Percentiles rank a stretch among this genome's conserved stretches.
phyloP scores from a whole-genome alignment of 2,888 invertebrate species.

The Dendrolimus houi region DNA sequence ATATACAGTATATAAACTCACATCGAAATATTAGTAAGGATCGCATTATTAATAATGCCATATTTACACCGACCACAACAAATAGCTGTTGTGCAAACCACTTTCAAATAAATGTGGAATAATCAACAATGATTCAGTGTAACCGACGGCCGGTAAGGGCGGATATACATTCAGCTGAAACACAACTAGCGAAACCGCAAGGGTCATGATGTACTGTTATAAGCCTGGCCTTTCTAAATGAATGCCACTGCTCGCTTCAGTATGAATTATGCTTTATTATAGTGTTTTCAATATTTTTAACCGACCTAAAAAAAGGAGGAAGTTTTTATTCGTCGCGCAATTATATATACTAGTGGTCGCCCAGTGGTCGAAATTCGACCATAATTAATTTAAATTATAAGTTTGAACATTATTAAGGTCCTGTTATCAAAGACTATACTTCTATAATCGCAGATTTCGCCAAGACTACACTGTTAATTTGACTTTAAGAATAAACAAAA shows the following conservation, averaged over 20 bases:
- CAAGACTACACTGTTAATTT: too few relatives aligned
- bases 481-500: too few relatives aligned
- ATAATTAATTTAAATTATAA: too few relatives aligned
- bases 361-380: too few relatives aligned
- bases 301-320: too few relatives aligned
- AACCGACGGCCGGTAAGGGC: conserved; percentile 8
- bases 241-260: neutral
- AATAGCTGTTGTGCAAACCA: conserved; percentile 13
- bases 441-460: too few relatives aligned
- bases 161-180: neutral
- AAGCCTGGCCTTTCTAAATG: neutral
- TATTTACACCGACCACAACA: conserved; percentile 12
- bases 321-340: too few relatives aligned
- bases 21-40: neutral
- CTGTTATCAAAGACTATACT: too few relatives aligned
- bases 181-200: neutral
- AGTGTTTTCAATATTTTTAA: too few relatives aligned
- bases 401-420: too few relatives aligned
- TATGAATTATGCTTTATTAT: too few relatives aligned
- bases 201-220: neutral
- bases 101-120: conserved; percentile 28
- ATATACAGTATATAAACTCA: neutral
- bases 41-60: conserved; percentile 3
- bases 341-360: too few relatives aligned
- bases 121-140: conserved; percentile 32